Base-by-base conservation (phyloP, 2,888 invertebrate genomes). In the Hofmannophila pseudospretella region DNA sequence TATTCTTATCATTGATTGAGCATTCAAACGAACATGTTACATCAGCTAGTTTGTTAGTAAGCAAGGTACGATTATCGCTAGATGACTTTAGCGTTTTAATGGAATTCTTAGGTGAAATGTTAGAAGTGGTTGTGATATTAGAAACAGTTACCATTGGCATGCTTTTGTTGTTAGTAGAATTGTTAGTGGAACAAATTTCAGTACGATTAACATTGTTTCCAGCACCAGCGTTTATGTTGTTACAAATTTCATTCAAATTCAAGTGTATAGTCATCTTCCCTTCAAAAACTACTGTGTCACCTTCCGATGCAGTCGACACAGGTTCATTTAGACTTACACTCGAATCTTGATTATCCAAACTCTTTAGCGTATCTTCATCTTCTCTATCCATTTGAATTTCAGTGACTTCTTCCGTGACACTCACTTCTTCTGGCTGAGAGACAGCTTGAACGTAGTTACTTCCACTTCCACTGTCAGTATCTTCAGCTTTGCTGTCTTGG, bases 111-210 rank as follows among this genome's bases (percentile, higher is more conserved):
- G 85, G 81, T 70, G 86, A 85, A 56, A 82, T 81, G 68, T 85
- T 86, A 85, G 86, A 80, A 64, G 80, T 87, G 60, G 87, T 87
- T 59, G 79, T 84, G 62, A 88, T 88, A 67, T 88, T 86, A 78
- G 87, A 87, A 61, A 88, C 88, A 76, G 84, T 87, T 86, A 88
- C 86, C 87, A 81, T 82, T 63, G 87, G 78, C 81, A 84, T 86
- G 82, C 81, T 75, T 62, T 78, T 79, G 72, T 60, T 67, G 70
- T 78, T 84, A 81, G 76, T 63, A 53, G 71, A 52, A 43, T 67
- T 59, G 51, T 71, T 77, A 70, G 67, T 61, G 45, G 51, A 36
- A 43, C 45, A 58, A 54, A 49, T 56, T 55, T 67, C 59, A 54
- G 73, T 79, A 80, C 65, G 62, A 60, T 70, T 67, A 66, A 62